Conservation (phyloP, 2,113 vertebrate species). For the Suricata suricatta region DNA sequence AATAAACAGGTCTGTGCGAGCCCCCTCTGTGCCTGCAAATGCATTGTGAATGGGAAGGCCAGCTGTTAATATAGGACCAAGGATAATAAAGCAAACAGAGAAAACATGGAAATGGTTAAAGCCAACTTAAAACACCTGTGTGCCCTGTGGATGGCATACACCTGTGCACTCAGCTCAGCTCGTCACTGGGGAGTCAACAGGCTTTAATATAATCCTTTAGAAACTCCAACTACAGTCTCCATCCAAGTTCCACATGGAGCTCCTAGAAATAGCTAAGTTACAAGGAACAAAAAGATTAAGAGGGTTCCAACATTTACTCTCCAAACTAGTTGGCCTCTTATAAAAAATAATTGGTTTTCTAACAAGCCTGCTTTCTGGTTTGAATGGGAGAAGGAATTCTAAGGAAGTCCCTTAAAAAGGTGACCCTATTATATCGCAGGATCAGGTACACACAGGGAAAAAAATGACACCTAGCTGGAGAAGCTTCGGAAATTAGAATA, state of each 20-base stretch:
- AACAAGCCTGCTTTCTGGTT: background rate
- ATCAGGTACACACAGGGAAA: background rate
- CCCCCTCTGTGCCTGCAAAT: background rate
- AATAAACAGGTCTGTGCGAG: background rate
- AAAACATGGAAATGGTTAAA: background rate
- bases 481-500: background rate
- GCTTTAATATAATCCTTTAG: background rate
- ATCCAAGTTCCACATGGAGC: background rate
- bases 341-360: background rate
- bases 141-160: background rate
- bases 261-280: background rate
- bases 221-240: background rate
- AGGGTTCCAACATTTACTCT: background rate
- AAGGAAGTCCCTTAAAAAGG: background rate
- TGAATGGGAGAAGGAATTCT: background rate
- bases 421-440: background rate
- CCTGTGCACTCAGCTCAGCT: background rate
- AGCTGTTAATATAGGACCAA: background rate
- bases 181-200: background rate
- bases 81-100: background rate
- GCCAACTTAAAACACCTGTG: background rate
- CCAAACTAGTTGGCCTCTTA: background rate
- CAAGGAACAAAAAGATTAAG: background rate
- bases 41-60: background rate
- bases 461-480: background rate